Conservation (phyloP, 2,888 invertebrate genomes). For the Calameuta idolon region DNA sequence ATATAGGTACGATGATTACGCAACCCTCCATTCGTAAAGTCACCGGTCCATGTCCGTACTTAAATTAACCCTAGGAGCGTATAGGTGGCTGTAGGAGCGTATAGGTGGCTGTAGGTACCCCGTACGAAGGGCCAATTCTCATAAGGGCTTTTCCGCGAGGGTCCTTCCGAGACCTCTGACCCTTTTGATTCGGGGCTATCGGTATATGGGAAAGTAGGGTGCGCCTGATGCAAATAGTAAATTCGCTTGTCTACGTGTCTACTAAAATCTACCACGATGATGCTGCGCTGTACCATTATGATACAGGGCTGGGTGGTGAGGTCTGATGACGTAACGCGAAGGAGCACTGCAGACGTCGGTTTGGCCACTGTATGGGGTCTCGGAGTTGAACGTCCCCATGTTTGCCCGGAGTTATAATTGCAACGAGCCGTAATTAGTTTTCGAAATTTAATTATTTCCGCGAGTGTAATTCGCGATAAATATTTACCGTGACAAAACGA, state of each 20-base stretch:
- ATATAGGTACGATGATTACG: background rate
- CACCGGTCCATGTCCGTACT: conserved; percentile 18
- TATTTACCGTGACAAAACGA: conserved; percentile 25
- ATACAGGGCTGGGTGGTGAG: conserved; percentile 5
- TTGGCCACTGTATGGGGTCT: conserved; percentile 5
- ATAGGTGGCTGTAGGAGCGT: conserved; percentile 8
- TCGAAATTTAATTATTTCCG: conserved; percentile 64
- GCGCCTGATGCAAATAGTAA: conserved; percentile 17
- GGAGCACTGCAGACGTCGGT: conserved; percentile 12
- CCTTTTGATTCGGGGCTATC: conserved; percentile 28
- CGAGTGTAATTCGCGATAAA: conserved; percentile 46
- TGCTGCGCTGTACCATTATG: conserved; percentile 2
- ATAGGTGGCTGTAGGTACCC: background rate
- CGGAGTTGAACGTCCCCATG: conserved; percentile 32
- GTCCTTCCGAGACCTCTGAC: conserved; percentile 29
- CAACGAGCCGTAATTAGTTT: conserved; percentile 63
- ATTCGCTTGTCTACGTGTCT: background rate
- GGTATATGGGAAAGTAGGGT: conserved; percentile 44
- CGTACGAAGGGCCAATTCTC: conserved; percentile 1
- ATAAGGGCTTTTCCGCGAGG: conserved; percentile 19
- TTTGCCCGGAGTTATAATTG: conserved; percentile 59
- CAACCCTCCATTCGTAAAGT: conserved; percentile 2
- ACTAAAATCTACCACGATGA: background rate
- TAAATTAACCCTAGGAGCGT: conserved; percentile 36
- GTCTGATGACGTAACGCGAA: conserved; percentile 11